Evolutionary conservation across 2,797 vertebrate genomes (phyloP).

Genomic region (Varecia variegata): DNA sequence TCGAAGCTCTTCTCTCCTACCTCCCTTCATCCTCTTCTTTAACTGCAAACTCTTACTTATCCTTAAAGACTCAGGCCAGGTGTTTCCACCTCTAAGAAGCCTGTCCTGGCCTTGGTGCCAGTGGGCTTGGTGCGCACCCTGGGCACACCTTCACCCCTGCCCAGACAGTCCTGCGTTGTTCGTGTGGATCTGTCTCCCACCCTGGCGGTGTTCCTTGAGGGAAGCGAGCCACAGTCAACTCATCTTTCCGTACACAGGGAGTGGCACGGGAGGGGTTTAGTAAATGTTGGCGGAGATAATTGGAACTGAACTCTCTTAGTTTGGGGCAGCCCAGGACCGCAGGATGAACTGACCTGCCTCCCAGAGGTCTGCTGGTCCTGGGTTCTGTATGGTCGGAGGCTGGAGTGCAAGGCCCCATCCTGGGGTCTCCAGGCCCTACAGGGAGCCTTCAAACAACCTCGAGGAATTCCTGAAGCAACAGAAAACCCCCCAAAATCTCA

Average conservation of each 20-base stretch:
- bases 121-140: not conserved
- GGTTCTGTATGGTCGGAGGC: not conserved
- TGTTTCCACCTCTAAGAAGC: not conserved
- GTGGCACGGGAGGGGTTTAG: not conserved
- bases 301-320: not conserved
- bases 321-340: not conserved
- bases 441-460: not conserved
- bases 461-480: not conserved
- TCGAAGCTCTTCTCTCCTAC: not conserved
- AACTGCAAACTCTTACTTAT: not conserved
- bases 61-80: not conserved
- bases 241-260: not conserved
- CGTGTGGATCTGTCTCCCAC: not conserved
- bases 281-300: not conserved
- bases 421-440: not conserved
- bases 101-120: not conserved
- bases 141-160: not conserved
- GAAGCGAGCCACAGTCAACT: not conserved
- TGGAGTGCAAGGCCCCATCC: not conserved
- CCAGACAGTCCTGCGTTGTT: not conserved
- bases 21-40: not conserved
- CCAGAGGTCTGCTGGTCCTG: too few relatives aligned
- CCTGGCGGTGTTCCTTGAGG: not conserved
- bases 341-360: not conserved
- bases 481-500: not conserved